phyloP scores from a whole-genome alignment of 2,113 vertebrate species.

The Dinomys branickii region DNA sequence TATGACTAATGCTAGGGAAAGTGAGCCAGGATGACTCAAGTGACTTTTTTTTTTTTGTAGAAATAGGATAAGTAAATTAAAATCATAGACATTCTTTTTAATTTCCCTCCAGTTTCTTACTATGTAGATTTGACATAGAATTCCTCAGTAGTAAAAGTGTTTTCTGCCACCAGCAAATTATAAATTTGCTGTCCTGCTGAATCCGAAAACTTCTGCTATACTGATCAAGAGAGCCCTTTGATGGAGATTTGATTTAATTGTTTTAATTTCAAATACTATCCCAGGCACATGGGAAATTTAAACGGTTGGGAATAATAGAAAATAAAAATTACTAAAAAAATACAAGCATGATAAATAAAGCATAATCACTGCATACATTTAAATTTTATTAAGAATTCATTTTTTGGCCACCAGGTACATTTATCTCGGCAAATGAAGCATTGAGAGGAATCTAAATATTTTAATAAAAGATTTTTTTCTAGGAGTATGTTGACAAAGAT shows the following conservation, averaged over 20 bases:
- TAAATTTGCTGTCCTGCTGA: conserved; percentile 24
- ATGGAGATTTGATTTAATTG: conserved; percentile 43
- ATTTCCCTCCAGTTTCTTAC: neutral
- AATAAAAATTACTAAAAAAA: conserved; percentile 57
- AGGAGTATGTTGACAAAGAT: neutral
- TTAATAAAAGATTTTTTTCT: conserved; percentile 41
- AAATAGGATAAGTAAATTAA: conserved; percentile 69
- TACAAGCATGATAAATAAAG: conserved; percentile 48
- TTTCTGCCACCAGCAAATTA: conserved; percentile 50
- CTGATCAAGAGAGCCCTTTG: conserved; percentile 48
- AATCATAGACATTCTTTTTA: conserved; percentile 43
- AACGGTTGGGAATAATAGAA: conserved; percentile 50
- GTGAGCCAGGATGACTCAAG: conserved; percentile 71
- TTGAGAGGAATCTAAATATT: conserved; percentile 45
- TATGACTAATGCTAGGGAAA: conserved; percentile 71
- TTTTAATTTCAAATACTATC: conserved; percentile 68
- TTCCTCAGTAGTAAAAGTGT: conserved; percentile 36
- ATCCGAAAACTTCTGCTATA: conserved; percentile 6
- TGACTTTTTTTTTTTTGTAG: conserved; percentile 62
- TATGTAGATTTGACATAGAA: conserved; percentile 33
- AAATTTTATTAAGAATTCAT: conserved; percentile 55
- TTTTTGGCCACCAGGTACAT: conserved; percentile 43
- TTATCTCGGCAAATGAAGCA: conserved; percentile 68
- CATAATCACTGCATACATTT: conserved; percentile 54
- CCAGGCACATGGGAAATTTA: conserved; percentile 39